Base-by-base conservation (phyloP, 2,797 vertebrate species). In the Cheirogaleus major region DNA sequence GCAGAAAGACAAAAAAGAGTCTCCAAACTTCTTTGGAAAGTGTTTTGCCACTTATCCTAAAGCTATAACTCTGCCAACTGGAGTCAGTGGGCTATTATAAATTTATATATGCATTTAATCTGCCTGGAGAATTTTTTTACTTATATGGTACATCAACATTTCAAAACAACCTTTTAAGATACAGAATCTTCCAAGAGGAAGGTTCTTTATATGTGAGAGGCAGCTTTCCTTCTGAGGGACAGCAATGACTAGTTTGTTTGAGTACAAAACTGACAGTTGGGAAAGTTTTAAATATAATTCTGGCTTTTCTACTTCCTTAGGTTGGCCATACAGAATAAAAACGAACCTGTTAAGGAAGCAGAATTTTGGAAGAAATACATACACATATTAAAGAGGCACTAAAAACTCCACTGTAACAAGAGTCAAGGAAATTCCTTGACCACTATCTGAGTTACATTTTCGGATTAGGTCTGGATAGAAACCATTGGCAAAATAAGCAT, bases 51-150 rank as follows among this genome's bases (percentile, higher is more conserved):
- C 96, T 96, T 97, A 97, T 96, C 97, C 97, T 97, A 97, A 97
- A 98, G 92, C 95, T 97, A 80, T 95, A 93, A 91, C 92, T 94
- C 96, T 98, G 97, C 97, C 97, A 98, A 97, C 95, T 97, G 95
- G 97, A 98, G 97, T 88, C 96, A 97, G 97, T 97, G 93, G 94
- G 95, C 97, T 98, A 97, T 98, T 98, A 98, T 96, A 97, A 95
- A 97, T 97, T 97, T 98, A 98, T 97, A 98, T 98, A 98, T 98
- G 97, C 97, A 91, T 97, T 98, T 98, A 97, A 97, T 97, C 96
- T 97, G 97, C 96, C 95, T 94, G 87, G 92, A 97, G 95, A 88
- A 48, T 93, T 95, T 97, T 98, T 97, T 98, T 94, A 96, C 97
- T 97, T 97, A 97, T 97, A 97, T 97, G 84, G 88, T 95, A 88